Percentiles rank a stretch among this genome's conserved stretches.
These are phyloP conservation scores for Aspidapion aeneum DNA, from an alignment of 2,888 invertebrate genomes.

Conservation along the genomic window DNA sequence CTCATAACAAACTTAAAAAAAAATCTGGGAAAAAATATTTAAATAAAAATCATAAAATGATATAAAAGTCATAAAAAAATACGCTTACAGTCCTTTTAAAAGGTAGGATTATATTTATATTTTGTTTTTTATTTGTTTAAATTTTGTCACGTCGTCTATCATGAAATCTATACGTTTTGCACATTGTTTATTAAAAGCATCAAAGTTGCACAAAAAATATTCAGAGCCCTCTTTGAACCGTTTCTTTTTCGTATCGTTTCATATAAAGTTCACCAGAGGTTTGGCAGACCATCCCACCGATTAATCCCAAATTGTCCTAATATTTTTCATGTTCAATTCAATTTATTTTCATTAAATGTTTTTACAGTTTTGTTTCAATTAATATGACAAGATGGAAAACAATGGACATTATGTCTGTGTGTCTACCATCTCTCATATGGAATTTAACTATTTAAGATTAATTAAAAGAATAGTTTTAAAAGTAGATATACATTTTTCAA, in stretches of 20 bases:
- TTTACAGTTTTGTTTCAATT: no score
- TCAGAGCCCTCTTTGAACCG: not conserved
- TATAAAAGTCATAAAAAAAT: constrained; percentile 26
- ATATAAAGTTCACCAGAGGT: no score
- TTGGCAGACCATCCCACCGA: no score
- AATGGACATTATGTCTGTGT: no score
- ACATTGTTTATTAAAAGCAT: not conserved
- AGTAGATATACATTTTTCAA: no score
- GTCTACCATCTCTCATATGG: no score
- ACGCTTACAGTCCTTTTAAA: constrained; percentile 20
- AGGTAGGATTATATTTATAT: constrained; percentile 1
- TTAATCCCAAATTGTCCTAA: no score
- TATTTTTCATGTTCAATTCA: no score
- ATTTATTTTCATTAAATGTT: no score
- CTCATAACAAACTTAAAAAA: not conserved
- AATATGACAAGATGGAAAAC: no score
- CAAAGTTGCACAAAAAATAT: not conserved
- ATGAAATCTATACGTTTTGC: not conserved
- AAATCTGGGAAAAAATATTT: constrained; percentile 13
- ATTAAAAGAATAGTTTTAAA: no score
- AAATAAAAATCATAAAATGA: constrained; percentile 20
- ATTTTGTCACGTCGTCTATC: not conserved
- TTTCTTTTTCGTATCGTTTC: not conserved
- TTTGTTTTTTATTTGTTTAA: not conserved
- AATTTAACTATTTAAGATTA: no score